Evolutionary conservation across 2,888 invertebrate species (phyloP), one percentile per base, ranked within the genome.

Genomic region (Nipponacmea schrenckii): DNA sequence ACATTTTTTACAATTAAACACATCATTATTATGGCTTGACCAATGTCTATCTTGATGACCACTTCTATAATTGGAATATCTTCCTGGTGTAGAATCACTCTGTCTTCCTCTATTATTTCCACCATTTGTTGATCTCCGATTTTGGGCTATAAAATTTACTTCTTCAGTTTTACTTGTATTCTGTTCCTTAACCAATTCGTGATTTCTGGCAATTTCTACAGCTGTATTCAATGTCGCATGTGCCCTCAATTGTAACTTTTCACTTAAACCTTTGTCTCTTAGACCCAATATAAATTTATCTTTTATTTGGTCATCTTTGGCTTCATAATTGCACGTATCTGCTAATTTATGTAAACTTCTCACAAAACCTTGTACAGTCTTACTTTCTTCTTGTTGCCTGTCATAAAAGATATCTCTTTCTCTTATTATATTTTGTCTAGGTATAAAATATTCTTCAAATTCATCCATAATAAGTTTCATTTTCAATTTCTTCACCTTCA

Each of bases 341-440:
- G 76, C 64, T 5, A 74, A 12, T 64, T 70, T 69, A 64, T 70
- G 67, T 45, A 76, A 56, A 67, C 26, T 12, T 17, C 74, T 24
- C 26, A 77, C 64, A 44, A 73, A 74, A 15, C 48, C 20, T 71
- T 74, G 74, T 2, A 77, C 73, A 15, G 69, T 46, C 68, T 77
- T 74, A 24, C 73, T 73, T n/a, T 26, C 46, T 10, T 50, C 44
- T 62, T 77, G 73, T 14, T 17, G 46, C 15, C 70, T 12, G 20
- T 64, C 64, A 67, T 73, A 73, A 56, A 77, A 75, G 68, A 63
- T 75, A 17, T 73, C 74, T 15, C 74, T 26, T 56, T 77, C 77
- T 31, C 72, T 69, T 24, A 75, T 73, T 15, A 72, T 27, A 56
- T 75, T 75, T 2, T 69, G 66, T 66, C 75, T 75, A 4, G 73